Percentiles rank a stretch among this genome's conserved stretches.
Evolutionary conservation across 2,888 invertebrate genomes (phyloP).

Genomic region (Eremobia ochroleuca): DNA sequence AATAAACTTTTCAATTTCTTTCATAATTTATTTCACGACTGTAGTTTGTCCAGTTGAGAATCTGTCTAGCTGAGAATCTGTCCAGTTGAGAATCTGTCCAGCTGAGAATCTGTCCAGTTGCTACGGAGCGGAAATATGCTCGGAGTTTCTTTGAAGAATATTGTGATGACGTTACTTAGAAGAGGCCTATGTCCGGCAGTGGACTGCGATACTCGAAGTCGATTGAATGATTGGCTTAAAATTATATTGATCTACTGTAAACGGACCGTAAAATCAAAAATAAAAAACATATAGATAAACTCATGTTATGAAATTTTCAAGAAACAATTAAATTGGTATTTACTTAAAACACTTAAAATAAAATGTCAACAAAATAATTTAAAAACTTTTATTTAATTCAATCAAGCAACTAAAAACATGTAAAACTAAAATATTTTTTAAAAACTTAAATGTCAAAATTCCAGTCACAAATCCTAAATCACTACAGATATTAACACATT

Average conservation of each 20-base stretch:
- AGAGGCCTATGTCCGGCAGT: neutral
- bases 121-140: too few relatives aligned
- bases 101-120: too few relatives aligned
- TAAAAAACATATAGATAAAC: neutral
- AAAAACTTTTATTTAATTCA: neutral
- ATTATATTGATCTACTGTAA: neutral
- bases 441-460: conserved; percentile 5
- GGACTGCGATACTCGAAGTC: too few relatives aligned
- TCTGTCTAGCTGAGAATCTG: too few relatives aligned
- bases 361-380: neutral
- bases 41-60: too few relatives aligned
- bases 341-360: neutral
- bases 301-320: neutral
- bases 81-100: too few relatives aligned
- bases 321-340: neutral
- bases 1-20: too few relatives aligned
- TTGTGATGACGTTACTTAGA: neutral
- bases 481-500: conserved; percentile 11
- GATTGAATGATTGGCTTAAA: neutral
- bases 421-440: neutral
- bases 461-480: neutral
- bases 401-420: neutral
- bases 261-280: neutral
- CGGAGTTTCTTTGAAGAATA: neutral
- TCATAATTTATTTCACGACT: too few relatives aligned